phyloP scores from a whole-genome alignment of 2,888 invertebrate genomes.

The Galeopsomyia nigrocyanea region DNA sequence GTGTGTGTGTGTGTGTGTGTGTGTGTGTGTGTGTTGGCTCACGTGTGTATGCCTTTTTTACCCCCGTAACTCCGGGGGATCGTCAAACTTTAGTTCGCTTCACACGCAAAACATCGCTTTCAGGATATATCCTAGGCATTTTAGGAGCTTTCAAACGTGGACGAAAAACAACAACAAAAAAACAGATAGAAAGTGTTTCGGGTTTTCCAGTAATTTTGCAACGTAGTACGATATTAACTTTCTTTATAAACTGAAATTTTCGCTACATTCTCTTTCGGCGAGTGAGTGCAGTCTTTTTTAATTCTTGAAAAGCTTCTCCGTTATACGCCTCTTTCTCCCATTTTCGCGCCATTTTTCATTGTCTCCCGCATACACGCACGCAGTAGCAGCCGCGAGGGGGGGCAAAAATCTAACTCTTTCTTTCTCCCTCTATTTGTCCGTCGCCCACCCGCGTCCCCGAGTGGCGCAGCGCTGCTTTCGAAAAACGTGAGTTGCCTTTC shows the following conservation, averaged over 20 bases:
- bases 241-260: background rate
- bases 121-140: too few relatives aligned
- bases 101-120: too few relatives aligned
- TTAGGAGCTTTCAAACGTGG: too few relatives aligned
- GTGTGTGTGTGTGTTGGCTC: too few relatives aligned
- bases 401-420: constrained; percentile 18
- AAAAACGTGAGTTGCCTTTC: constrained; percentile 38
- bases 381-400: background rate
- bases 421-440: constrained; percentile 28
- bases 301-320: constrained; percentile 8
- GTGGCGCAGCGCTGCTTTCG: constrained; percentile 23
- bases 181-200: too few relatives aligned
- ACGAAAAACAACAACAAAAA: too few relatives aligned
- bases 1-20: too few relatives aligned
- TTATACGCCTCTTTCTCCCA: background rate
- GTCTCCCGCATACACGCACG: background rate
- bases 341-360: constrained; percentile 26
- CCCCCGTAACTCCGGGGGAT: too few relatives aligned
- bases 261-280: background rate
- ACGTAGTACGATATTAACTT: background rate
- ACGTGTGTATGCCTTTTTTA: too few relatives aligned
- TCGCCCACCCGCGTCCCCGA: background rate
- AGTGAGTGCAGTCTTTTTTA: background rate
- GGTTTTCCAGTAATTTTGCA: background rate
- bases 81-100: too few relatives aligned